phyloP scores from a whole-genome alignment of 2,113 vertebrate species.

The Pollachius pollachius region DNA sequence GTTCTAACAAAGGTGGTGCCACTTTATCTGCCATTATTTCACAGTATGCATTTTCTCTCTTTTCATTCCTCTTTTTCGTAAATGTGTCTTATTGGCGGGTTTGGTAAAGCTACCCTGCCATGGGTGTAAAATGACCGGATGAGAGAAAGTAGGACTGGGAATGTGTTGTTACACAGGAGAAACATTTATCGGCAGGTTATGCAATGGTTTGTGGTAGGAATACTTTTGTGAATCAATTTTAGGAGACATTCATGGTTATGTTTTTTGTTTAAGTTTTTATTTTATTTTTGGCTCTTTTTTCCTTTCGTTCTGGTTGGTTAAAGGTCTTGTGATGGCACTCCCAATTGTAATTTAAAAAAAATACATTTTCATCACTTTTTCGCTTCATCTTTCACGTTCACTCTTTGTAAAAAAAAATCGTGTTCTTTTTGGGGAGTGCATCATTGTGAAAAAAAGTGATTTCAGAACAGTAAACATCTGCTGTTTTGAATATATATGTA shows the following conservation, averaged over 20 bases:
- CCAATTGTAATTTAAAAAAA: slow-evolving; percentile 58
- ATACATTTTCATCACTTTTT: slow-evolving; percentile 62
- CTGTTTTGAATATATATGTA: slow-evolving; percentile 77
- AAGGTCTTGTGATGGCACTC: slow-evolving; percentile 71
- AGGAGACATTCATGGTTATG: slow-evolving; percentile 49
- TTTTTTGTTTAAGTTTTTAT: slow-evolving; percentile 23
- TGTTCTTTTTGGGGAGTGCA: slow-evolving; percentile 58
- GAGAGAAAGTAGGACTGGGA: slow-evolving; percentile 32
- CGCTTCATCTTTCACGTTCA: slow-evolving; percentile 65
- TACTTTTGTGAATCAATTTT: slow-evolving; percentile 46
- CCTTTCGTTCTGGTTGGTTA: slow-evolving; percentile 55
- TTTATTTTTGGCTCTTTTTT: slow-evolving; percentile 36
- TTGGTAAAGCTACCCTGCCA: slow-evolving; percentile 89
- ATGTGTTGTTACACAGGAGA: slow-evolving; percentile 21
- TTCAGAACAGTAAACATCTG: slow-evolving; percentile 69
- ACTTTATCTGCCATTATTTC: slow-evolving; percentile 87
- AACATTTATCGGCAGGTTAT: slow-evolving; percentile 41
- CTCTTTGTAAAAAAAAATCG: slow-evolving; percentile 72
- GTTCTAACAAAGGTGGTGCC: slow-evolving; percentile 73
- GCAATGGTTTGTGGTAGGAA: slow-evolving; percentile 38
- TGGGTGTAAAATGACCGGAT: slow-evolving; percentile 83
- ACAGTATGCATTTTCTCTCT: slow-evolving; percentile 86
- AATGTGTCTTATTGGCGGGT: slow-evolving; percentile 45
- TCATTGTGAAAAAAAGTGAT: slow-evolving; percentile 72
- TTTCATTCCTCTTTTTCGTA: slow-evolving; percentile 80